These are phyloP conservation scores for Deladenus siricidicola DNA, from an alignment of 2,888 invertebrate genomes.

Conservation along the genomic window DNA sequence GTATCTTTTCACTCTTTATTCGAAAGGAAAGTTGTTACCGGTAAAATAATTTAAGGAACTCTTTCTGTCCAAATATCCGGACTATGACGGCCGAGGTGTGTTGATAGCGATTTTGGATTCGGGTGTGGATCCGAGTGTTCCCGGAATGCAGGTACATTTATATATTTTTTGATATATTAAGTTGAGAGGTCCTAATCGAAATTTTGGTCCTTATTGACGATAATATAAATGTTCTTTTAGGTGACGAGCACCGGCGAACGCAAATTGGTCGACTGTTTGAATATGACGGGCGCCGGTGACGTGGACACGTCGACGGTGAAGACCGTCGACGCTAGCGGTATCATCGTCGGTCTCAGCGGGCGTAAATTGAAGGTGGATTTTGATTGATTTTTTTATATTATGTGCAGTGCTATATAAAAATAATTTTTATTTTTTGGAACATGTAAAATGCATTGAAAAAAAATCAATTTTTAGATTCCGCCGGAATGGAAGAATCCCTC, in stretches of 20 bases:
- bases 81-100: slow-evolving; percentile 74
- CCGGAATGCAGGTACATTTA: slow-evolving; percentile 72
- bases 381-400: slow-evolving; percentile 7
- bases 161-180: not conserved
- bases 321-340: slow-evolving; percentile 61
- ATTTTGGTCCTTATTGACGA: slow-evolving; percentile 27
- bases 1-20: not conserved
- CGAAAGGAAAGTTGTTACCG: not conserved
- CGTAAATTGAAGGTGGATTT: slow-evolving; percentile 70
- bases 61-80: slow-evolving; percentile 40
- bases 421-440: too few species aligned
- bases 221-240: too few species aligned
- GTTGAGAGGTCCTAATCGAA: slow-evolving; percentile 9
- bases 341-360: slow-evolving; percentile 73
- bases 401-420: slow-evolving; percentile 14
- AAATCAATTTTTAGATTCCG: slow-evolving; percentile 64
- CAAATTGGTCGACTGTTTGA: slow-evolving; percentile 86
- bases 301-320: slow-evolving; percentile 77
- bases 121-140: slow-evolving; percentile 90
- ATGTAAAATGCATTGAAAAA: not conserved
- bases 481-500: slow-evolving; percentile 73
- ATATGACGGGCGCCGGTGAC: slow-evolving; percentile 93
- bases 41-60: slow-evolving; percentile 15
- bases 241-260: slow-evolving; percentile 76
- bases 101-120: slow-evolving; percentile 93